These are phyloP conservation scores for Trigoniulus corallinus DNA, from an alignment of 1,140 invertebrate genomes.

Conservation along the genomic window DNA sequence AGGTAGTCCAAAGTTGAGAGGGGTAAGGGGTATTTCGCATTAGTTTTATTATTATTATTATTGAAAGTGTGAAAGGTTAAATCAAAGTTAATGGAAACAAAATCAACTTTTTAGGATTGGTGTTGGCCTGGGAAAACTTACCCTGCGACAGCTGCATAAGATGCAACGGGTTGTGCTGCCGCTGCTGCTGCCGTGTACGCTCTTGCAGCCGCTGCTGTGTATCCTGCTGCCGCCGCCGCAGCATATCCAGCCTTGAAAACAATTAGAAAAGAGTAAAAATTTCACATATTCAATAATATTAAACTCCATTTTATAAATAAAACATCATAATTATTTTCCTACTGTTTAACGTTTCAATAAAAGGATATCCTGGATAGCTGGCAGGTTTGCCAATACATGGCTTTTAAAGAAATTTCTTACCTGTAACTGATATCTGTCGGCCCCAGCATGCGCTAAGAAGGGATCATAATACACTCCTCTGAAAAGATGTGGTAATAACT, in stretches of 20 bases:
- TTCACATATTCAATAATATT: constrained; percentile 25
- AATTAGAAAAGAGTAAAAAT: constrained; percentile 45
- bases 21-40: no score
- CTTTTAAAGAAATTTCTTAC: constrained; percentile 43
- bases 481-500: constrained; percentile 10
- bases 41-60: no score
- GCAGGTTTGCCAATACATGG: no score
- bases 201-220: constrained; percentile 60
- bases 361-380: no score
- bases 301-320: constrained; percentile 1
- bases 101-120: no score
- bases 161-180: constrained; percentile 32
- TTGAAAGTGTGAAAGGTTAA: no score
- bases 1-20: no score
- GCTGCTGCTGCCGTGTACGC: constrained; percentile 52
- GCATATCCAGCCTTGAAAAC: constrained; percentile 34
- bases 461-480: constrained; percentile 87
- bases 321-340: no score
- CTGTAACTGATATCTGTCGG: constrained; percentile 68
- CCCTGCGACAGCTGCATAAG: constrained; percentile 46
- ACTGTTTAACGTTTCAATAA: no score
- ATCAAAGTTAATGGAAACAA: no score
- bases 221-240: constrained; percentile 56
- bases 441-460: constrained; percentile 66
- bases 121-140: no score